phyloP scores from a whole-genome alignment of 2,888 invertebrate species.

The Cephalotes varians region DNA sequence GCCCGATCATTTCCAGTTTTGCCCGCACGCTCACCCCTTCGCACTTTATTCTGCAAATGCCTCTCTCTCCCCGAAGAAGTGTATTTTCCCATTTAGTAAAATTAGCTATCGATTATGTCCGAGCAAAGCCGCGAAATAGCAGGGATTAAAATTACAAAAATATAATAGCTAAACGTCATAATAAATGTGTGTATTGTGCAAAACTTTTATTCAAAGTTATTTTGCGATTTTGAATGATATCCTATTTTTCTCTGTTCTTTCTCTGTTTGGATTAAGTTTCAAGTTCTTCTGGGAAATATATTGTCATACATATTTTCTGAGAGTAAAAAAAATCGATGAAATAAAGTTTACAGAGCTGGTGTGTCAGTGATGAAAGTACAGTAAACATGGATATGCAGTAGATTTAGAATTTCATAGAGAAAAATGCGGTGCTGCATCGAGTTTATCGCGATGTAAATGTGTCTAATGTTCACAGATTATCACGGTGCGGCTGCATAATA shows the following conservation, averaged over 20 bases:
- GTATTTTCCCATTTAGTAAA: conserved; percentile 16
- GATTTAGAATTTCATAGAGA: neutral
- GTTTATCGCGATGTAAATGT: neutral
- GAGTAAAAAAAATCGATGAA: conserved; percentile 2
- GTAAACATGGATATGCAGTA: neutral
- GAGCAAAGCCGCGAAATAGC: neutral
- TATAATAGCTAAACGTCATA: neutral
- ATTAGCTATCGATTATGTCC: neutral
- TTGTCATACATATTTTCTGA: neutral
- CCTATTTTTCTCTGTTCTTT: neutral
- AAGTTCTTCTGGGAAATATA: conserved; percentile 25
- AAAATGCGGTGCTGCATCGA: neutral
- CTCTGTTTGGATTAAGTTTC: neutral
- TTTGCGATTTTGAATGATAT: neutral
- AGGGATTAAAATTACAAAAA: neutral
- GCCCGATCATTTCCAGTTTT: conserved; percentile 44
- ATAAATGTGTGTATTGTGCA: neutral
- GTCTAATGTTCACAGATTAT: conserved; percentile 20
- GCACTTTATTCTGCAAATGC: conserved; percentile 42
- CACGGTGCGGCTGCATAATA: conserved; percentile 23
- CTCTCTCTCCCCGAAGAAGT: neutral
- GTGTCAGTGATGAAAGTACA: neutral
- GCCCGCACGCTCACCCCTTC: neutral
- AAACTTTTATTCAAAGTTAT: conserved; percentile 8
- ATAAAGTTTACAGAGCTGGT: neutral